These are phyloP conservation scores for Junonia oenone DNA, from an alignment of 2,888 invertebrate species.

Conservation along the genomic window DNA sequence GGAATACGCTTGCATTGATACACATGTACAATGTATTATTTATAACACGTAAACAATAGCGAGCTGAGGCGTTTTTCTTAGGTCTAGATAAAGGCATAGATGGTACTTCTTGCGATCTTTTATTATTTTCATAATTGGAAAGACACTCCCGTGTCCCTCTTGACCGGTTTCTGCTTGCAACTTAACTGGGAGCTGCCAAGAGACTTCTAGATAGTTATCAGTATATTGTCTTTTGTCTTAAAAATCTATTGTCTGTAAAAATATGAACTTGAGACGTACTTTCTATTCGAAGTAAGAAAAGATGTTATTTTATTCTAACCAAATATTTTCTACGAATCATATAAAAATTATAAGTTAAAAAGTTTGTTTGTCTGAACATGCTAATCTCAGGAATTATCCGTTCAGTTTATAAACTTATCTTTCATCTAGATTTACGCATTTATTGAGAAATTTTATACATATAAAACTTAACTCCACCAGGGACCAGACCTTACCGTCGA, in stretches of 20 bases:
- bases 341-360: background rate
- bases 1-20: background rate
- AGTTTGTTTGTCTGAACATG: no score
- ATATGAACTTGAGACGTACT: conserved; percentile 3
- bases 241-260: conserved; percentile 12
- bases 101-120: conserved; percentile 26
- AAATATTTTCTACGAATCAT: background rate
- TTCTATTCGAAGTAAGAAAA: background rate
- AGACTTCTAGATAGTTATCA: conserved; percentile 23
- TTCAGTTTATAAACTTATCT: no score
- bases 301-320: background rate
- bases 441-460: no score
- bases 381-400: no score
- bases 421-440: no score
- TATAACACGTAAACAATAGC: conserved; percentile 14
- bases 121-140: conserved; percentile 29
- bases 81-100: conserved; percentile 22
- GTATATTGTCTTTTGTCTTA: conserved; percentile 22
- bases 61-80: conserved; percentile 13
- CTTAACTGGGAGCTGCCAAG: conserved; percentile 20
- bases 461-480: no score
- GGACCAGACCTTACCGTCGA: no score
- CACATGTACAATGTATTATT: conserved; percentile 3
- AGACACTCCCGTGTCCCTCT: conserved; percentile 27
- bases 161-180: conserved; percentile 25